Evolutionary conservation across 2,797 vertebrate species (phyloP).

Genomic region (Lepus townsendii): DNA sequence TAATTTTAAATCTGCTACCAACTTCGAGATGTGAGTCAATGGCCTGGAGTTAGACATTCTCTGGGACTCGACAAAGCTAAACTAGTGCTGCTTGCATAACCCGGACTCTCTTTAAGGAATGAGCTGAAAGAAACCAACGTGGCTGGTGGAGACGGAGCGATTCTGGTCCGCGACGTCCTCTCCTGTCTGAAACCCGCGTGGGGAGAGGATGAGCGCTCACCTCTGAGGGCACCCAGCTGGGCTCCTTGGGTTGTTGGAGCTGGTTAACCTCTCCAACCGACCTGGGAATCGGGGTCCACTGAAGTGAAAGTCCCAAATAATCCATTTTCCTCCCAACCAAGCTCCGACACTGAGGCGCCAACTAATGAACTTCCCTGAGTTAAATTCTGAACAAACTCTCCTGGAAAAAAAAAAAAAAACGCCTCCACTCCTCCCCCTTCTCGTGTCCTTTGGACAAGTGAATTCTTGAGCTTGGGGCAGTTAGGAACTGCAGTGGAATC

Average conservation of each 20-base stretch:
- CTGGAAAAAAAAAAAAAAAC: background rate
- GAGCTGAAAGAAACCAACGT: background rate
- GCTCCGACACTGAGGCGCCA: background rate
- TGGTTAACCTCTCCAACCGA: background rate
- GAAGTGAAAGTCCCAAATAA: background rate
- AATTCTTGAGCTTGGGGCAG: background rate
- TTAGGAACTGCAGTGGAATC: background rate
- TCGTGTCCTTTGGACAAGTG: background rate
- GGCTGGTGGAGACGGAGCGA: accelerated
- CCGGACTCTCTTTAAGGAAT: background rate
- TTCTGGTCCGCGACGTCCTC: background rate
- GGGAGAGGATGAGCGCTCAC: background rate
- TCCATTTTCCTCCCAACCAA: background rate
- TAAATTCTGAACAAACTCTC: slow-evolving; percentile 26
- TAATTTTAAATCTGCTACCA: slow-evolving; percentile 48
- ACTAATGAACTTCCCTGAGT: background rate
- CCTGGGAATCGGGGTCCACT: background rate
- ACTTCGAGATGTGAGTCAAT: slow-evolving; percentile 8
- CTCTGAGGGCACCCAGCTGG: background rate
- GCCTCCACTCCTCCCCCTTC: accelerated
- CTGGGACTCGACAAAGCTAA: background rate
- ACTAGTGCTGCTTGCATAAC: background rate
- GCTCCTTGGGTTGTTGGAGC: background rate
- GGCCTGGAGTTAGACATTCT: background rate
- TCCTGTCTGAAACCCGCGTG: background rate